phyloP scores from a whole-genome alignment of 37 sponge, comb jelly and placozoan species.

The Halisarca cf. caerulea region DNA sequence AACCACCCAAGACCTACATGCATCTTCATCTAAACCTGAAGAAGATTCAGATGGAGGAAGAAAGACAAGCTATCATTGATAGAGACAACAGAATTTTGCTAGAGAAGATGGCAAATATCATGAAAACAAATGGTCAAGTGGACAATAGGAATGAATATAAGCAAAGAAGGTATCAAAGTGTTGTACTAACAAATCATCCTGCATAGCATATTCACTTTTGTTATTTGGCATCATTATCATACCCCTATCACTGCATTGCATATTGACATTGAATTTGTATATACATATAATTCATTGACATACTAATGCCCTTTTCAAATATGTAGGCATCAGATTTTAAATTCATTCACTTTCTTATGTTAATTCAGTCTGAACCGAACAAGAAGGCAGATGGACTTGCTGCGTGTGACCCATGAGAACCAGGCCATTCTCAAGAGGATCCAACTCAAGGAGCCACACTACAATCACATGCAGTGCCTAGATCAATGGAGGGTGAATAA shows the following conservation, averaged over 20 bases:
- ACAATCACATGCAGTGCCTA: conserved; percentile 73
- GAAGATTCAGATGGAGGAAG: conserved; percentile 90
- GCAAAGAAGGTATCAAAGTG: conserved; percentile 50
- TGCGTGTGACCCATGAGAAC: conserved; percentile 85
- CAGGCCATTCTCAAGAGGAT: conserved; percentile 90
- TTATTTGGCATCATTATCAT: too few species aligned
- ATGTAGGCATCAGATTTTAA: too few species aligned
- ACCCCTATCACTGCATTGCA: too few species aligned
- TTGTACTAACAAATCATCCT: too few species aligned
- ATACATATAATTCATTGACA: too few species aligned
- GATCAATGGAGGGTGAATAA: conserved; percentile 87
- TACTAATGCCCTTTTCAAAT: too few species aligned
- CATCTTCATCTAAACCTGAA: conserved; percentile 85
- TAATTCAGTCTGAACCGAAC: conserved; percentile 76
- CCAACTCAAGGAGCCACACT: conserved; percentile 73
- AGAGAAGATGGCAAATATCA: conserved; percentile 88
- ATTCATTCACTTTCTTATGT: too few species aligned
- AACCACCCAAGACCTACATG: conserved; percentile 84
- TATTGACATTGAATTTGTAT: too few species aligned
- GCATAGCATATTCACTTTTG: too few species aligned
- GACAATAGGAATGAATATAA: conserved; percentile 80
- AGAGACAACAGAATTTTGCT: conserved; percentile 87
- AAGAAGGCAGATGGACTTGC: conserved; percentile 73
- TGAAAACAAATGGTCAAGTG: conserved; percentile 70
- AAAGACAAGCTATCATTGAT: conserved; percentile 75